Percentiles rank a stretch among this genome's conserved stretches.
Evolutionary conservation across 2,797 vertebrate species (phyloP).

Genomic region (Enteromius mattozi): DNA sequence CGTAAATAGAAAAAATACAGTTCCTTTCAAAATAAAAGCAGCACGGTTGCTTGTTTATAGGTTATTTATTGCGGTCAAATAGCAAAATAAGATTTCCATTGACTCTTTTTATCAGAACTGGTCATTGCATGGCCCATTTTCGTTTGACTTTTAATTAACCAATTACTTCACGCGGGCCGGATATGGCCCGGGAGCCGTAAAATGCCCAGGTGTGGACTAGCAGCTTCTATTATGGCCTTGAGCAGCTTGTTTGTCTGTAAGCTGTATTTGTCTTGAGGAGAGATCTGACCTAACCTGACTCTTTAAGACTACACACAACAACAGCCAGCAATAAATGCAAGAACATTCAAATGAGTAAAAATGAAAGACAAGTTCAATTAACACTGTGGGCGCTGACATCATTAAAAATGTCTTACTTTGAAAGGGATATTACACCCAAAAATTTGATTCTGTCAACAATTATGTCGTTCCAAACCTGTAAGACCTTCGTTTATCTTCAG

Average conservation of each 20-base stretch:
- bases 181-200: too few species aligned
- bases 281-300: conserved; percentile 44
- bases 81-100: too few species aligned
- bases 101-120: too few species aligned
- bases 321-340: not conserved
- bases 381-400: not conserved
- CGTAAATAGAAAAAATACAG: not conserved
- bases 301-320: conserved; percentile 30
- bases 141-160: not conserved
- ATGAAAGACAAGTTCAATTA: not conserved
- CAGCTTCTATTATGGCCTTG: conserved; percentile 21
- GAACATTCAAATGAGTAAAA: not conserved
- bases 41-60: not conserved
- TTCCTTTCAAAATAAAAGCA: conserved; percentile 5
- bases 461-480: too few species aligned
- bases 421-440: too few species aligned
- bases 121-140: not conserved
- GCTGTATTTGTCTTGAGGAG: conserved; percentile 39
- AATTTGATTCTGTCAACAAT: too few species aligned
- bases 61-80: too few species aligned
- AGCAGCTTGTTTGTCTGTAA: conserved; percentile 35
- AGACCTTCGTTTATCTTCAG: too few species aligned
- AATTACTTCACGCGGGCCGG: not conserved
- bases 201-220: not conserved
- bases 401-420: too few species aligned